Percentiles rank a stretch among this genome's conserved stretches.
Evolutionary conservation across 2,888 invertebrate species (phyloP).

Genomic region (Auanema freiburgensis): DNA sequence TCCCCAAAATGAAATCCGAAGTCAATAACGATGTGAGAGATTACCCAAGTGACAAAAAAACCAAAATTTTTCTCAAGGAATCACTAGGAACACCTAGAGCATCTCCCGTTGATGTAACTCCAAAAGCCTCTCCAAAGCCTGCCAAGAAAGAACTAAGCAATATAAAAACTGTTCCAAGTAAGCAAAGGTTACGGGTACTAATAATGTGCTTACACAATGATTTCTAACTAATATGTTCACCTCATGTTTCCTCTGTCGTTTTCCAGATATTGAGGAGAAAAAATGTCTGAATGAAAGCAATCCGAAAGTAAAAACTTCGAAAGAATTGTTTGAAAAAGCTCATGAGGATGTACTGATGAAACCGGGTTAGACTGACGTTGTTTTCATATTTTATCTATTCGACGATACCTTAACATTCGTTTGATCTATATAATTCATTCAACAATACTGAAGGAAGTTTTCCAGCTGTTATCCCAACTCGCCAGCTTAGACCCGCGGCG

Average conservation of each 20-base stretch:
- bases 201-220: no score
- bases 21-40: not conserved
- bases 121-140: not conserved
- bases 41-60: not conserved
- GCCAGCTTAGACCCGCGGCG: constrained; percentile 20
- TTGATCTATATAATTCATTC: not conserved
- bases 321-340: constrained; percentile 5
- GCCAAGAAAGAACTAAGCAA: not conserved
- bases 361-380: constrained; percentile 9
- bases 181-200: no score
- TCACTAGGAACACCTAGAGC: not conserved
- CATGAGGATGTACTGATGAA: constrained; percentile 18
- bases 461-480: constrained; percentile 23
- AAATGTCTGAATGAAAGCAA: not conserved
- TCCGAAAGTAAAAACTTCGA: constrained; percentile 1
- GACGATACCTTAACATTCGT: not conserved
- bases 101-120: not conserved
- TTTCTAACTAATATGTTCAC: not conserved
- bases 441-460: not conserved
- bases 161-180: not conserved
- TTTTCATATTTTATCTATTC: not conserved
- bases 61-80: not conserved
- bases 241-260: not conserved
- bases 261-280: not conserved
- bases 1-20: not conserved